Evolutionary conservation across 2,888 invertebrate genomes (phyloP), one percentile per base, ranked within the genome.

Genomic region (Alsophila aescularia): DNA sequence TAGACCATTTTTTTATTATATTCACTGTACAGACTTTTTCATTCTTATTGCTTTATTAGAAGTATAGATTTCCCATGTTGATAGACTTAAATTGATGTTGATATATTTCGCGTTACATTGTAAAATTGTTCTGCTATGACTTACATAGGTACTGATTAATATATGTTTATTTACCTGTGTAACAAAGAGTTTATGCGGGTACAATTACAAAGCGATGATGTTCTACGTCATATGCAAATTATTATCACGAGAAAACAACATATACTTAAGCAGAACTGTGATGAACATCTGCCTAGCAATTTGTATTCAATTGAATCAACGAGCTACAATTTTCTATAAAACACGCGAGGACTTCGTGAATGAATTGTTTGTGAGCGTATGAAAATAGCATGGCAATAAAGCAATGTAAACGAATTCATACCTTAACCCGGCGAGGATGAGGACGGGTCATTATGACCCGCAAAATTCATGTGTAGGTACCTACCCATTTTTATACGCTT

Each of bases 11-110:
- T n/a, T n/a, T n/a, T n/a, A n/a, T n/a, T n/a, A n/a, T n/a, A n/a
- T n/a, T n/a, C n/a, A n/a, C n/a, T n/a, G n/a, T n/a, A n/a, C n/a
- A n/a, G n/a, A n/a, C n/a, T n/a, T n/a, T n/a, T n/a, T n/a, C n/a
- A n/a, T n/a, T n/a, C n/a, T n/a, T n/a, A n/a, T n/a, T n/a, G n/a
- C n/a, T n/a, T n/a, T n/a, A n/a, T n/a, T n/a, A n/a, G n/a, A n/a
- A n/a, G n/a, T n/a, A n/a, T n/a, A n/a, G n/a, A 51, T 56, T 47
- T 56, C 55, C 45, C 55, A 51, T 56, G 50, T 36, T 40, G 55
- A 56, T 56, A 51, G 31, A 18, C 2, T 31, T 14, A 32, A 48
- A 24, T 54, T 39, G 43, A 39, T 43, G 31, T 18, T 16, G 9
- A 21, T 41, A 21, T n/a, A 24, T 9, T 10, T 21, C n/a, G 27